Evolutionary conservation across 1,140 invertebrate species (phyloP).

Genomic region (Capitella teleta): DNA sequence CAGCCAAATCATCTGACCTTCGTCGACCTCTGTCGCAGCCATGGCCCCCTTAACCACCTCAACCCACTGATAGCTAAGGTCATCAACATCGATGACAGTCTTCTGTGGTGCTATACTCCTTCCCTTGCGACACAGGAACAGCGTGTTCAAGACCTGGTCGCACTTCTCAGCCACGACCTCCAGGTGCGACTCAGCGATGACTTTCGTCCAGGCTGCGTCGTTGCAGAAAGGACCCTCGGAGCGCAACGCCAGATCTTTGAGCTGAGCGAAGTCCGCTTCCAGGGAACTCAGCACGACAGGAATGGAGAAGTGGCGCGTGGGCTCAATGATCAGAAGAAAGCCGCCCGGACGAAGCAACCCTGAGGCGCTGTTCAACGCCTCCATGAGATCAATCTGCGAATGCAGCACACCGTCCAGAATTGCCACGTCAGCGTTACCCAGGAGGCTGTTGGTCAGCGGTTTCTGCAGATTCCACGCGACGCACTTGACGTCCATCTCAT

Average conservation of each 20-base stretch:
- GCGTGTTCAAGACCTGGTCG: slow-evolving; percentile 25
- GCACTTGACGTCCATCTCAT: slow-evolving; percentile 26
- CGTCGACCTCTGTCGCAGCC: slow-evolving; percentile 39
- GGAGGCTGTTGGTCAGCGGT: slow-evolving; percentile 13
- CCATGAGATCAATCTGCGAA: slow-evolving; percentile 30
- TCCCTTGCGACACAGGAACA: slow-evolving; percentile 28
- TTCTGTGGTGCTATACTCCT: slow-evolving; percentile 1
- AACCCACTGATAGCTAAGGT: slow-evolving; percentile 57
- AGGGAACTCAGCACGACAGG: slow-evolving; percentile 18
- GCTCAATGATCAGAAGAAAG: slow-evolving; percentile 67
- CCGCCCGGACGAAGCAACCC: slow-evolving; percentile 58
- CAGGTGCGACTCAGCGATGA: slow-evolving; percentile 40
- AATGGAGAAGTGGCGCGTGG: slow-evolving; percentile 43
- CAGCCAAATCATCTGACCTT: slow-evolving; percentile 36
- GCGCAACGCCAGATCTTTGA: slow-evolving; percentile 13
- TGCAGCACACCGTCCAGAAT: slow-evolving; percentile 35
- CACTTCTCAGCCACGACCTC: slow-evolving; percentile 36
- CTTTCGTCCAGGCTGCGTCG: slow-evolving; percentile 26
- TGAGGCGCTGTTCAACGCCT: slow-evolving; percentile 40
- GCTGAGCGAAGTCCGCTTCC: neutral
- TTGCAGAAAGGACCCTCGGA: slow-evolving; percentile 30
- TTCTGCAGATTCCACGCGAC: slow-evolving; percentile 26
- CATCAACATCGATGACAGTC: slow-evolving; percentile 23
- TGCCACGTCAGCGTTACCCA: slow-evolving; percentile 29
- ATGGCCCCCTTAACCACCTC: slow-evolving; percentile 57